Base-by-base conservation (phyloP, 2,113 vertebrate genomes). In the Mesembrinibis cayennensis region DNA sequence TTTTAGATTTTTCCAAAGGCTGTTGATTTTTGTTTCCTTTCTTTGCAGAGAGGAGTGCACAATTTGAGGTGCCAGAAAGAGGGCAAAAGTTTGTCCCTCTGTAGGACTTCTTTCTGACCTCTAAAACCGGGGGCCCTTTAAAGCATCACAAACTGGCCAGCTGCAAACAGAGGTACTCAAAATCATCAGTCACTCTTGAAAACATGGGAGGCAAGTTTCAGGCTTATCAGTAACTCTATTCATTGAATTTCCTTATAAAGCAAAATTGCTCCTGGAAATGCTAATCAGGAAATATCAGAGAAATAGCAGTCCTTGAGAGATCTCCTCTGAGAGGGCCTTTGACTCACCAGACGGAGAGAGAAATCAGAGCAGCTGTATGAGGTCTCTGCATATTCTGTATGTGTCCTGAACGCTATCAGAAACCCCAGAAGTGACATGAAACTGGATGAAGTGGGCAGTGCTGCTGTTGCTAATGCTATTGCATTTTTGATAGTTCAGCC, bases 261-360 rank as follows among this genome's bases (percentile, higher is more conserved):
- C 66, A 95, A 89, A 95, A 91, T 94, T 92, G 53, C 45, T 96
- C 66, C 80, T 89, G 91, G 87, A 96, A 95, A 87, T 93, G 83
- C 52, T 94, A 80, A 96, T 87, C 81, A 95, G 91, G 70, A 91
- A 94, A 82, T 93, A 90, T 83, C 90, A 95, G 93, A 91, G 77
- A 79, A 94, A 76, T 32, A 72, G 52, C 61, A 92, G 63, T 78
- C 52, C 90, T 96, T 93, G 89, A 92, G 86, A 72, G 18, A 85
- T 13, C 44, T 93, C 70, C 62, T 95, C 65, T 93, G 73, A 32
- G 69, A 89, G 80, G 47, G 65, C 11, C 72, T 92, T 95, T 45
- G 69, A 52, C 69, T 96, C 72, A 76, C 52, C 77, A 95, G 92
- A 67, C 1, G 0, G 71, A 74, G 42, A 61, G 40, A 83, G 71